These are phyloP conservation scores for Calameuta idolon DNA, from an alignment of 2,888 invertebrate species.

Conservation along the genomic window DNA sequence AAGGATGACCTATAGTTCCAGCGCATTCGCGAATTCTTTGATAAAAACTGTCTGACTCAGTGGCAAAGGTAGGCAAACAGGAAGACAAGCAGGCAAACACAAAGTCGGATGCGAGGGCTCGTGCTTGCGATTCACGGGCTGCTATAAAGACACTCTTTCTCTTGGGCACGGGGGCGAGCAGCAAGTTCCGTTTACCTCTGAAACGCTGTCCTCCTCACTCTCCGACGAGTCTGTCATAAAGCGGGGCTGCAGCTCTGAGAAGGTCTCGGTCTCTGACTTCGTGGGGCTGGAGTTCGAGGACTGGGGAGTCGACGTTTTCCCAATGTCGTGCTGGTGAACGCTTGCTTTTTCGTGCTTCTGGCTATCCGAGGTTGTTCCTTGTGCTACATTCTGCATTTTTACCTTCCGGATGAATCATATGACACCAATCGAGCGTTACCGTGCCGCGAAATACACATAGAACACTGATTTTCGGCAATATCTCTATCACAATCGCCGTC, in stretches of 20 bases:
- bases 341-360: conserved; percentile 76
- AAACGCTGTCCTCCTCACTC: conserved; percentile 96
- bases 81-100: background rate
- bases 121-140: background rate
- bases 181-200: conserved; percentile 79
- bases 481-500: conserved; percentile 64
- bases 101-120: background rate
- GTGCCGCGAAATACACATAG: conserved; percentile 56
- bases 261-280: conserved; percentile 85
- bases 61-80: background rate
- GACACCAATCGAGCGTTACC: conserved; percentile 64
- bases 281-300: conserved; percentile 86
- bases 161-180: background rate
- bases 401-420: conserved; percentile 74
- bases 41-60: background rate
- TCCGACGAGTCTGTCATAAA: conserved; percentile 95
- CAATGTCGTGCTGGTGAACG: conserved; percentile 69
- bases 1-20: background rate
- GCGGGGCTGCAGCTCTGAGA: conserved; percentile 85
- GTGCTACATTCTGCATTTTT: conserved; percentile 94
- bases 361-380: conserved; percentile 80
- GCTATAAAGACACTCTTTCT: background rate
- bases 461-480: conserved; percentile 56
- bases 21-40: background rate
- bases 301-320: conserved; percentile 79